A percentile compares a stretch with the other conserved stretches of the same genome.
phyloP scores from a whole-genome alignment of 2,797 vertebrate genomes.

The Pangasius krempfi region DNA sequence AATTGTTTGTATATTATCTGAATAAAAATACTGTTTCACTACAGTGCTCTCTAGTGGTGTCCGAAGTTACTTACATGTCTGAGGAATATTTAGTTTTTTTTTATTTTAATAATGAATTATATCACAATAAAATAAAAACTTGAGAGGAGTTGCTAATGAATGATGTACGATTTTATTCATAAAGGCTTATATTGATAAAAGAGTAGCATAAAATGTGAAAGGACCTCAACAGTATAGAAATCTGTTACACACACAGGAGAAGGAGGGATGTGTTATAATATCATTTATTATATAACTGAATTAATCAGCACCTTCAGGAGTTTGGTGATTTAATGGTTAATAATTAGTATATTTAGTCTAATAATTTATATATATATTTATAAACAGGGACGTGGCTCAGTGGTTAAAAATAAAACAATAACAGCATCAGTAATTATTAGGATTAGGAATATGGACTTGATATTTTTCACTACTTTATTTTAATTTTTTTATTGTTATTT shows the following conservation, averaged over 20 bases:
- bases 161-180: neutral
- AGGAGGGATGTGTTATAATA: neutral
- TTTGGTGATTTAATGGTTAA: no score
- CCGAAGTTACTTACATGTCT: neutral
- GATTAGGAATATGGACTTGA: no score
- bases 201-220: neutral
- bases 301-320: no score
- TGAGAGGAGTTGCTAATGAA: neutral
- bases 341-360: no score
- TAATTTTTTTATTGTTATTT: no score
- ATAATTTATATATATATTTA: no score
- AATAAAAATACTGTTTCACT: neutral
- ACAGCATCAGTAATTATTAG: no score
- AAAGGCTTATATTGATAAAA: neutral
- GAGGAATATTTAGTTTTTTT: neutral
- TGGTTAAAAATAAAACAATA: no score
- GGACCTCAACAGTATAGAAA: neutral
- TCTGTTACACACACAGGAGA: neutral
- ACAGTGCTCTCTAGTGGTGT: neutral
- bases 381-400: no score
- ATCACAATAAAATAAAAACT: neutral
- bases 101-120: neutral
- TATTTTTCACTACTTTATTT: no score
- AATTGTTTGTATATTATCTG: neutral
- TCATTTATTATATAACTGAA: neutral